phyloP scores from a whole-genome alignment of 1,140 invertebrate genomes.

The Macrobrachium nipponense region DNA sequence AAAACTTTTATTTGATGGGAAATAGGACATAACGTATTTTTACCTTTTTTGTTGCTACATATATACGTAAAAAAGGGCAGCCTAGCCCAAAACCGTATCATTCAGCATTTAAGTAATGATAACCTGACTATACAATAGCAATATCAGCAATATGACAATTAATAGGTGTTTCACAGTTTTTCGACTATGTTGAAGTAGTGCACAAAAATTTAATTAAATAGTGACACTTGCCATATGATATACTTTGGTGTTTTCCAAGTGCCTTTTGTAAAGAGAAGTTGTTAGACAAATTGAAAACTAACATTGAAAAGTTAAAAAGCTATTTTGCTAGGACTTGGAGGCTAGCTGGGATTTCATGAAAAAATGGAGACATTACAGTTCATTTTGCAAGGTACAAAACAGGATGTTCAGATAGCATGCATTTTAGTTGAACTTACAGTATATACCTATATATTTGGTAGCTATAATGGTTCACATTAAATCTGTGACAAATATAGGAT shows the following conservation, averaged over 20 bases:
- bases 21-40: too few relatives aligned
- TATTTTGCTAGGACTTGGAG: slow-evolving; percentile 32
- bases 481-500: too few relatives aligned
- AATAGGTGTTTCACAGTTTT: neutral
- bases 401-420: neutral
- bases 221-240: slow-evolving; percentile 25
- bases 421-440: too few relatives aligned
- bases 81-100: too few relatives aligned
- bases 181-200: slow-evolving; percentile 12
- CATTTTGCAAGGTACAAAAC: slow-evolving; percentile 5
- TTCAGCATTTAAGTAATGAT: too few relatives aligned
- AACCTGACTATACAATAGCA: neutral
- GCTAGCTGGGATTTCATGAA: slow-evolving; percentile 36
- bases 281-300: slow-evolving; percentile 35
- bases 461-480: too few relatives aligned
- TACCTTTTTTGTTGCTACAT: too few relatives aligned
- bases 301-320: slow-evolving; percentile 17
- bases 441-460: too few relatives aligned
- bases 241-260: slow-evolving; percentile 49
- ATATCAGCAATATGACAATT: neutral
- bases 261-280: slow-evolving; percentile 46
- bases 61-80: too few relatives aligned
- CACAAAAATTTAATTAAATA: slow-evolving; percentile 8
- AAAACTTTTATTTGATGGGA: too few relatives aligned
- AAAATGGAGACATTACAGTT: slow-evolving; percentile 26